These are phyloP conservation scores for Lycocerus yunnanus DNA, from an alignment of 2,888 invertebrate genomes.

Conservation along the genomic window DNA sequence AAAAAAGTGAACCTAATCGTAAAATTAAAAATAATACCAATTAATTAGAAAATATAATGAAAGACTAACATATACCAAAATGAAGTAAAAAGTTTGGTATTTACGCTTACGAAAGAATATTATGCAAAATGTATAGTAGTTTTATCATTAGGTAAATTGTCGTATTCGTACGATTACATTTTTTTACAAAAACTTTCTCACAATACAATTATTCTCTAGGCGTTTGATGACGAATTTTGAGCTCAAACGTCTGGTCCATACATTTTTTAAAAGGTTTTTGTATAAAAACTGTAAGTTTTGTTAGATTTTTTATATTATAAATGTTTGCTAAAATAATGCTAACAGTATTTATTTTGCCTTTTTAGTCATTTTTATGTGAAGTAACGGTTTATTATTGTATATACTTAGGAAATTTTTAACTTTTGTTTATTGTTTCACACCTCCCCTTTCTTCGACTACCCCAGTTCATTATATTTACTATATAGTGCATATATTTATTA, in stretches of 20 bases:
- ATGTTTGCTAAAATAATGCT: slow-evolving; percentile 25
- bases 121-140: slow-evolving; percentile 28
- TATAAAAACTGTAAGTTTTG: slow-evolving; percentile 31
- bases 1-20: slow-evolving; percentile 21
- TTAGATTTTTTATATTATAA: slow-evolving; percentile 19
- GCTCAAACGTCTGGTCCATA: slow-evolving; percentile 9
- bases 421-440: slow-evolving; percentile 11
- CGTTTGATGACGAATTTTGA: not conserved
- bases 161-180: slow-evolving; percentile 24
- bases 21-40: slow-evolving; percentile 19
- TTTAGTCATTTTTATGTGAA: slow-evolving; percentile 28
- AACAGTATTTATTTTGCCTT: slow-evolving; percentile 31
- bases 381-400: slow-evolving; percentile 24
- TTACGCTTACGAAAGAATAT: slow-evolving; percentile 26
- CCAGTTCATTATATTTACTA: slow-evolving; percentile 14
- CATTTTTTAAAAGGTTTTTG: slow-evolving; percentile 24
- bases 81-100: slow-evolving; percentile 20
- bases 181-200: slow-evolving; percentile 25
- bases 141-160: slow-evolving; percentile 21
- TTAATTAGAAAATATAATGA: slow-evolving; percentile 25
- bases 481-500: slow-evolving; percentile 31
- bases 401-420: slow-evolving; percentile 30
- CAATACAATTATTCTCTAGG: slow-evolving; percentile 3
- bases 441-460: not conserved
- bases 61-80: slow-evolving; percentile 31